These are phyloP conservation scores for Tiliqua scincoides DNA, from an alignment of 2,113 vertebrate genomes.

Conservation along the genomic window DNA sequence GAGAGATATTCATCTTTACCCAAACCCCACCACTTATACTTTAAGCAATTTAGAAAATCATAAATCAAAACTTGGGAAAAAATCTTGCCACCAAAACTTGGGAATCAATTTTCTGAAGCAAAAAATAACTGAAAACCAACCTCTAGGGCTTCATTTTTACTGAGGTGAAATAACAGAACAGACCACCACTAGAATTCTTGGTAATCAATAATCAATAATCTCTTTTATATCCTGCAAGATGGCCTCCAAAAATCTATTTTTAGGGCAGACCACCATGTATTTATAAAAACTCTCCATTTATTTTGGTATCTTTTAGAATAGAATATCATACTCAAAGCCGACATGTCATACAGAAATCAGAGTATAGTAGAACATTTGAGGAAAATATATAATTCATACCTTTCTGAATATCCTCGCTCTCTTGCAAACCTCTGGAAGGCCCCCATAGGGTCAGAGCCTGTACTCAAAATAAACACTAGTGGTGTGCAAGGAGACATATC, in stretches of 20 bases:
- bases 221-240: not conserved
- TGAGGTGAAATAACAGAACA: not conserved
- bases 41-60: not conserved
- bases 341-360: not conserved
- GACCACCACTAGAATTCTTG: not conserved
- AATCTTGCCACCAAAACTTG: not conserved
- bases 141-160: not conserved
- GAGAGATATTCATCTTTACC: not conserved
- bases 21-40: not conserved
- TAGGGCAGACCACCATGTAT: not conserved
- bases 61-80: not conserved
- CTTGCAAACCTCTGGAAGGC: constrained; percentile 86
- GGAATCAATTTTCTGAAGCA: too few relatives aligned
- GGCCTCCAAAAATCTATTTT: not conserved
- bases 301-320: not conserved
- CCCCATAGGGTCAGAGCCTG: constrained; percentile 85
- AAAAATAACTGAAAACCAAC: too few relatives aligned
- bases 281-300: not conserved
- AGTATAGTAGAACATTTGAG: not conserved
- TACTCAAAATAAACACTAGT: constrained; percentile 85
- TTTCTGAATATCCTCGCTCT: constrained; percentile 78
- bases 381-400: constrained; percentile 56
- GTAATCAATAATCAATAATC: not conserved
- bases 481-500: constrained; percentile 80
- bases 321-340: not conserved